phyloP scores from a whole-genome alignment of 2,888 invertebrate genomes.

The Sturmia bella region DNA sequence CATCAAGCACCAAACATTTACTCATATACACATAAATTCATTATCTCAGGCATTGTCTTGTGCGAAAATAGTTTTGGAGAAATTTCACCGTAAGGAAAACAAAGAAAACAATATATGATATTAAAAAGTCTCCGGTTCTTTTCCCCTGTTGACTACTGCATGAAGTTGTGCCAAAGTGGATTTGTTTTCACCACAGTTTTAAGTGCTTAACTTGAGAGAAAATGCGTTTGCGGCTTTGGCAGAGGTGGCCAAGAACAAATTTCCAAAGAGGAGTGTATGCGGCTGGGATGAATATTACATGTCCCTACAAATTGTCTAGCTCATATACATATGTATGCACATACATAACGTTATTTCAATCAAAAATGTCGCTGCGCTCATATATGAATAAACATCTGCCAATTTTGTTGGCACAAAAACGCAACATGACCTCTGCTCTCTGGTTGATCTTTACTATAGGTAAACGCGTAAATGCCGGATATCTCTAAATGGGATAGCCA shows the following conservation, averaged over 20 bases:
- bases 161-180: conserved; percentile 40
- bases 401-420: no score
- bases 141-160: conserved; percentile 11
- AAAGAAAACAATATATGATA: conserved; percentile 66
- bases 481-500: no score
- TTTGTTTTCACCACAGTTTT: conserved; percentile 29
- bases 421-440: no score
- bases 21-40: conserved; percentile 27
- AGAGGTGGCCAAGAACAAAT: not conserved
- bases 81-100: conserved; percentile 20
- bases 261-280: conserved; percentile 7
- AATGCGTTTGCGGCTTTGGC: conserved; percentile 14
- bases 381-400: no score
- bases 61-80: conserved; percentile 58
- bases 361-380: no score
- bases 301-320: no score
- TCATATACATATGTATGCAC: not conserved
- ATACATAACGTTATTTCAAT: no score
- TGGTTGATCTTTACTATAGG: no score
- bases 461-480: no score
- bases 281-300: not conserved
- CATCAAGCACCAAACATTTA: not conserved
- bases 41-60: conserved; percentile 54
- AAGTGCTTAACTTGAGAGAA: conserved; percentile 16
- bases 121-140: conserved; percentile 56